Conservation (phyloP, 2,888 invertebrate species). For the Tetheella fluctuosa region DNA sequence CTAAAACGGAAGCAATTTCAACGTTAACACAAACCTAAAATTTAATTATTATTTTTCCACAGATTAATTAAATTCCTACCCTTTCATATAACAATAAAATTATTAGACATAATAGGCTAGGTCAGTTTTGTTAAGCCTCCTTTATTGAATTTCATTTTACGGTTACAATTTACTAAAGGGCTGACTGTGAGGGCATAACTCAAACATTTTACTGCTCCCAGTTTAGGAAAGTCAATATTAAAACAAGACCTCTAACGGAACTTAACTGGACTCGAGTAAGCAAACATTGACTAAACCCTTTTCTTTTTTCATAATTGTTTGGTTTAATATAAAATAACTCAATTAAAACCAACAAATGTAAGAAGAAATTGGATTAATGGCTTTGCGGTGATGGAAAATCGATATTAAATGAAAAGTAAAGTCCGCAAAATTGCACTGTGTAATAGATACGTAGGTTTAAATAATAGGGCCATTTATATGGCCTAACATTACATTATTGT, state of each 20-base stretch:
- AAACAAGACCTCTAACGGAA: slow-evolving; percentile 20
- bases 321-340: not conserved
- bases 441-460: no score
- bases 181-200: slow-evolving; percentile 31
- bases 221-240: slow-evolving; percentile 39
- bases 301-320: slow-evolving; percentile 9
- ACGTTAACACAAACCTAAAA: slow-evolving; percentile 11
- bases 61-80: slow-evolving; percentile 13
- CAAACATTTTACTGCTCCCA: slow-evolving; percentile 39
- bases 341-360: not conserved
- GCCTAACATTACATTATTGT: no score
- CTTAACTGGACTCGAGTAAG: slow-evolving; percentile 5
- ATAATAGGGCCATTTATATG: no score
- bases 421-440: no score
- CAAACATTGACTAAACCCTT: slow-evolving; percentile 9
- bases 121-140: slow-evolving; percentile 25
- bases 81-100: slow-evolving; percentile 15
- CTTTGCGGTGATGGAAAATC: no score
- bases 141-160: slow-evolving; percentile 41
- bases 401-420: no score
- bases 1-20: slow-evolving; percentile 21
- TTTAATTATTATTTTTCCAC: slow-evolving; percentile 17
- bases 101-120: slow-evolving; percentile 14
- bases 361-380: no score
- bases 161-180: slow-evolving; percentile 37